Evolutionary conservation across 2,888 invertebrate genomes (phyloP).

Genomic region (Auanema sp.): DNA sequence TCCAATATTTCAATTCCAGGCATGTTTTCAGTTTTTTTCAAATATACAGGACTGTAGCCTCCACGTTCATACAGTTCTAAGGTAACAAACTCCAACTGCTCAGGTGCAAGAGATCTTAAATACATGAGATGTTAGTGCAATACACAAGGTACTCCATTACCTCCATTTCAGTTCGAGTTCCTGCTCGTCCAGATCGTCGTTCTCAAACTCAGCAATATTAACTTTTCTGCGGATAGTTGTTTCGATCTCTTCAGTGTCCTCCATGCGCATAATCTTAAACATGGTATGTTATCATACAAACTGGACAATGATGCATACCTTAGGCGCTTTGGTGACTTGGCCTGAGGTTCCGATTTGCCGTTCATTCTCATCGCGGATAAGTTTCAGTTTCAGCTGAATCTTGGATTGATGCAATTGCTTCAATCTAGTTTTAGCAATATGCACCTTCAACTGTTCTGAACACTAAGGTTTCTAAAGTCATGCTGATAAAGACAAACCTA

Average conservation of each 20-base stretch:
- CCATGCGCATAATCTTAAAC: neutral
- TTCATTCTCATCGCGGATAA: constrained; percentile 78
- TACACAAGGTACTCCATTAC: constrained; percentile 19
- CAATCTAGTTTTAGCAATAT: constrained; percentile 75
- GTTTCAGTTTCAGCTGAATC: constrained; percentile 81
- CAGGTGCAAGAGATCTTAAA: constrained; percentile 40
- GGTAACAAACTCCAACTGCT: constrained; percentile 47
- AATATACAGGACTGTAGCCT: constrained; percentile 73
- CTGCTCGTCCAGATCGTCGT: constrained; percentile 57
- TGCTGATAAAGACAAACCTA: constrained; percentile 73
- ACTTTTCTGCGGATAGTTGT: constrained; percentile 26
- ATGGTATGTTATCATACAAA: neutral
- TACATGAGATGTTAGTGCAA: neutral
- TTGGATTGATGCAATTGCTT: constrained; percentile 89
- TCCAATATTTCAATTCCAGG: constrained; percentile 62
- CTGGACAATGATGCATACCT: neutral
- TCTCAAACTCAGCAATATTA: constrained; percentile 41
- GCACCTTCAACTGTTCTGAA: constrained; percentile 66
- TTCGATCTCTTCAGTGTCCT: constrained; percentile 12
- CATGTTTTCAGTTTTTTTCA: constrained; percentile 52
- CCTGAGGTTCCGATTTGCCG: constrained; percentile 22
- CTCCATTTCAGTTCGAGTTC: constrained; percentile 57
- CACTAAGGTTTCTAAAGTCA: constrained; percentile 3
- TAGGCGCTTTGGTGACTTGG: constrained; percentile 1
- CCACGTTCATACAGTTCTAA: constrained; percentile 76